phyloP scores from a whole-genome alignment of 2,113 vertebrate genomes.

The Channa argus region DNA sequence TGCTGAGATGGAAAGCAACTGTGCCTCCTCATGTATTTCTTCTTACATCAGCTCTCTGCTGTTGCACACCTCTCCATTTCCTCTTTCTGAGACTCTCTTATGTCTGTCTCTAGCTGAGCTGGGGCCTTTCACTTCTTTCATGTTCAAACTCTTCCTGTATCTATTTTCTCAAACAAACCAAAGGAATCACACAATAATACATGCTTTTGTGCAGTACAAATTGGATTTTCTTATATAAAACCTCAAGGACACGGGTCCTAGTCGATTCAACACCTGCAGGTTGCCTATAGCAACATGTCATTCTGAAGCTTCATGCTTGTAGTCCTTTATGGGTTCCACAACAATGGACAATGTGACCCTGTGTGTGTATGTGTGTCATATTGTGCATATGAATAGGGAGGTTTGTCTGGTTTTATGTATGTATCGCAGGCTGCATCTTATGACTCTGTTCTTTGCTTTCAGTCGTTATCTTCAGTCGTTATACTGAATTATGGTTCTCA shows the following conservation, averaged over 20 bases:
- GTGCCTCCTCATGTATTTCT: constrained; percentile 3
- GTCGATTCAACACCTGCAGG: not conserved
- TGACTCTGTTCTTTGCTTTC: constrained; percentile 9
- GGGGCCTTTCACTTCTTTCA: not conserved
- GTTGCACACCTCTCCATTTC: not conserved
- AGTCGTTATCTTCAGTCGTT: not conserved
- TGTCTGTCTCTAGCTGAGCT: not conserved
- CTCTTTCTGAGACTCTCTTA: not conserved
- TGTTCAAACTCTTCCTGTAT: not conserved
- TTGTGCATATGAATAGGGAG: constrained; percentile 15
- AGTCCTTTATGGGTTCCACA: not conserved
- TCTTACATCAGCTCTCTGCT: not conserved
- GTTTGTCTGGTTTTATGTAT: constrained; percentile 26
- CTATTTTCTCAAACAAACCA: not conserved
- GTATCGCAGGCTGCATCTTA: constrained; percentile 25
- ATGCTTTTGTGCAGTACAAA: not conserved
- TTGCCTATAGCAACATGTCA: not conserved
- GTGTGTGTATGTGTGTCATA: constrained; percentile 3
- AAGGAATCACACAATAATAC: not conserved
- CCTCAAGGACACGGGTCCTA: not conserved
- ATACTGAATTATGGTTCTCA: not conserved
- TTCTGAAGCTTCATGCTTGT: not conserved
- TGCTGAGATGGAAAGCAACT: constrained; percentile 25
- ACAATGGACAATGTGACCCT: constrained; percentile 15
- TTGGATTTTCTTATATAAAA: not conserved